Evolutionary conservation across 1,140 invertebrate species (phyloP).

Genomic region (Procambarus virginalis): DNA sequence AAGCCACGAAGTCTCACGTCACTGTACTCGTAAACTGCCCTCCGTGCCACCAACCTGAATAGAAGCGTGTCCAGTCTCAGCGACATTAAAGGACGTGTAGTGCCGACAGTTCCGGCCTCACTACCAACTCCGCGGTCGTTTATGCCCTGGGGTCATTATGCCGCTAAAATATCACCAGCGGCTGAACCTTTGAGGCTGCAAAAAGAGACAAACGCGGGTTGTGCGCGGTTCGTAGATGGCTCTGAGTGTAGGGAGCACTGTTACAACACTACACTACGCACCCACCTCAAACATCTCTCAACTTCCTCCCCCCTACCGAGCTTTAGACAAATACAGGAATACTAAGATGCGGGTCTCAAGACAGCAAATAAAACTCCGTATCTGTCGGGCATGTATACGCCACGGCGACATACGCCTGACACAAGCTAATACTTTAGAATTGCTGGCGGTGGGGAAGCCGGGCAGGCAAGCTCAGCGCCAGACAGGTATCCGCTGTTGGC

Average conservation of each 20-base stretch:
- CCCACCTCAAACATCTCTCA: background rate
- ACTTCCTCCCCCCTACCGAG: background rate
- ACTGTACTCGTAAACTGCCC: too few species aligned
- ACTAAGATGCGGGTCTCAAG: background rate
- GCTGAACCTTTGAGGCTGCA: background rate
- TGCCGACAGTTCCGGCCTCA: background rate
- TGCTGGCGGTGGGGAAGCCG: background rate
- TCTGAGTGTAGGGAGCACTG: background rate
- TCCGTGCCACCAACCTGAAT: too few species aligned
- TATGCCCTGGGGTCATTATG: background rate
- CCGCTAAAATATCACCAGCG: background rate
- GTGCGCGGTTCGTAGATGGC: background rate
- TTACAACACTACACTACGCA: background rate
- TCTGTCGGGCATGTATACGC: background rate
- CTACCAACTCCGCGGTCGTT: background rate
- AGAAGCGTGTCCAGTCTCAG: too few species aligned
- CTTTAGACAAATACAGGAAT: background rate
- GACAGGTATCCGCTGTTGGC: background rate
- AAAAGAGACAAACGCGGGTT: background rate
- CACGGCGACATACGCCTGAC: background rate
- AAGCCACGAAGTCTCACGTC: too few species aligned
- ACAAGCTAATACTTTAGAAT: background rate
- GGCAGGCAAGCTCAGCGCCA: background rate
- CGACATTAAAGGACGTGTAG: background rate
- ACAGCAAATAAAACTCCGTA: background rate